Evolutionary conservation across 2,797 vertebrate genomes (phyloP), one percentile per base, ranked within the genome.

Genomic region (Erpetoichthys calabaricus): DNA sequence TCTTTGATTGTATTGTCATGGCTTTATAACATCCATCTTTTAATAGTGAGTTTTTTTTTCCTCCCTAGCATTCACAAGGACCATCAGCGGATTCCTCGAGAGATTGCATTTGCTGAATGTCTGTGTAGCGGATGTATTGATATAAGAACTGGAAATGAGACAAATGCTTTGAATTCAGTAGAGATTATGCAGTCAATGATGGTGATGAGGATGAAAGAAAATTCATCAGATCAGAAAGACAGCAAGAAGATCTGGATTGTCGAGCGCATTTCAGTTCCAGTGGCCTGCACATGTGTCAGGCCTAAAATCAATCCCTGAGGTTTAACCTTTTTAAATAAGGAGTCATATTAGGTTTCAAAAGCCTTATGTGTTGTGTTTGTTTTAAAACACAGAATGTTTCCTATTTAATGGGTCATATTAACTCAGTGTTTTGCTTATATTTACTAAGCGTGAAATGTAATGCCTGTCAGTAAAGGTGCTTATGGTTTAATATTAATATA

Each of bases 51-150:
- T 25, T 25, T 25, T 25, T 25, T 25, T 25, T 25, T 25, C 25
- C 25, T 25, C 25, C 25, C 25, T 25, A 25, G 25, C 25, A 1
- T 25, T 25, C 1, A 2, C 25, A 2, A 25, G 25, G 25, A 25
- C 25, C 25, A 25, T 25, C 25, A 25, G 25, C 25, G 25, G 25
- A 25, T 25, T 25, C 25, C 25, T 25, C 25, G 25, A 25, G 2
- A 1, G 25, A 25, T 92, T 43, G 69, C 77, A 0, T 75, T 86
- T 3, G 92, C 91, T 0, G 58, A 82, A 64, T 94, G 93, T 56
- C 78, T 91, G 45, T 94, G 91, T 62, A 4, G 46, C 0, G 89
- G 91, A 10, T 96, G 93, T 68, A 78, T 98, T 59, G 71, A 82
- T 0, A n/a, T 70, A 41, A 64, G 62, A 41, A 68, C 67, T 0